Evolutionary conservation across 35 echinoderm and acorn worm species (phyloP), one percentile per base, ranked within the genome.

Genomic region (Amphiura filiformis): DNA sequence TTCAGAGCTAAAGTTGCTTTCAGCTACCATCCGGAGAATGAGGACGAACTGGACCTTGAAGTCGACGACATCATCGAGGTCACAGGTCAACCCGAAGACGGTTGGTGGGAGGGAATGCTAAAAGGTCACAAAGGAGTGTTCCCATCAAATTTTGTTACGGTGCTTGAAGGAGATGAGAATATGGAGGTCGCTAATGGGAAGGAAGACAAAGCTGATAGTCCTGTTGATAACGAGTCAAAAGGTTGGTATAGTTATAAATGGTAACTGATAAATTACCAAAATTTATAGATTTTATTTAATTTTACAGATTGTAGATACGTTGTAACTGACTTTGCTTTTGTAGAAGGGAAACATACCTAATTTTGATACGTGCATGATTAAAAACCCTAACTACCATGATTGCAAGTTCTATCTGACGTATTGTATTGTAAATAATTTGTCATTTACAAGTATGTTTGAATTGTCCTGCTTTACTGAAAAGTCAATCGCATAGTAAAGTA

Each of bases 101-200:
- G 96, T 13, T 99, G 96, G 96, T 99, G 96, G 90, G 96, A 99
- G 35, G 96, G 96, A 0, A 39, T 90, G 3, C 33, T 99, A n/a
- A 91, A 88, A 14, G 96, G 93, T 3, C 91, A 94, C 61, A 84
- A 87, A 35, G 96, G 96, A 13, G 88, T 99, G 64, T 99, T 99
- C 76, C 93, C 96, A 3, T 99, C 96, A 75, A 98, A 99, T 65
- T 99, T 95, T 91, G 93, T 99, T 26, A 80, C 57, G 23, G 18
- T 94, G 1, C 18, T 94, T 0, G 85, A 86, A 56, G 92, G 79
- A 35, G 91, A 93, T 33, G 90, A 89, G 2, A 86, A 86, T 15
- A 76, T 57, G 35, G 34, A 28, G 3, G 86, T 52, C 22, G 0
- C 57, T 26, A 52, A 84, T 14, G 38, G 52, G 23, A 36, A 39